A percentile compares a stretch with the other conserved stretches of the same genome.
phyloP scores from a whole-genome alignment of 1,140 invertebrate genomes.

The Amphibalanus amphitrite region DNA sequence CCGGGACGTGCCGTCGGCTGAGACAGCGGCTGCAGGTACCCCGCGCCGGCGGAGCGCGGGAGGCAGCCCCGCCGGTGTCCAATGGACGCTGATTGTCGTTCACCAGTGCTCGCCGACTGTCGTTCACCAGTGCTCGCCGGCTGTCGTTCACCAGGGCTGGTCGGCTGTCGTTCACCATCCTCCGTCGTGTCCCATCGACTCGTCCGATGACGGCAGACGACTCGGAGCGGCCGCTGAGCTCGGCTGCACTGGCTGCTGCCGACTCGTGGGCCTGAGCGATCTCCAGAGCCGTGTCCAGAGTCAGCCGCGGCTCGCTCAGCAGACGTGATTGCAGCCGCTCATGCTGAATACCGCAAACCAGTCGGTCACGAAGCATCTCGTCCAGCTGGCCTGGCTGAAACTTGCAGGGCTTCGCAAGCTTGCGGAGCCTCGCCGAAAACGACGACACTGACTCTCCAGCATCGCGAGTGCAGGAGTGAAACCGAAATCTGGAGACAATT shows the following conservation, averaged over 20 bases:
- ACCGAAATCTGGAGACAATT: not conserved
- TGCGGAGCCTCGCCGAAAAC: not conserved
- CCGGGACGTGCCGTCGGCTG: not conserved
- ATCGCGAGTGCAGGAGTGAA: not conserved
- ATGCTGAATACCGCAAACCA: not conserved
- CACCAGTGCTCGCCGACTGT: not conserved
- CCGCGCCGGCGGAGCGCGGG: too few species aligned
- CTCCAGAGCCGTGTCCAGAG: not conserved
- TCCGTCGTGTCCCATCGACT: not conserved
- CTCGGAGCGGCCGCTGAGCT: not conserved
- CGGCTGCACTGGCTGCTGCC: not conserved
- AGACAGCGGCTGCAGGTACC: not conserved
- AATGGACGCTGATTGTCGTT: too few species aligned
- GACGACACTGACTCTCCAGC: not conserved
- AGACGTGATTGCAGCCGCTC: not conserved
- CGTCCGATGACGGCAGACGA: too few species aligned
- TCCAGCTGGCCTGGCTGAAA: not conserved
- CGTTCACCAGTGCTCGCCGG: not conserved
- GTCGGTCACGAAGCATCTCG: not conserved
- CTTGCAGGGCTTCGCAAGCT: not conserved
- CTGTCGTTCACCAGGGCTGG: not conserved
- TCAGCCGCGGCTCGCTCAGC: not conserved
- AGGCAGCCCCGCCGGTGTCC: too few species aligned
- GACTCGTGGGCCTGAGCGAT: not conserved
- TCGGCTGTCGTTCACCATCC: too few species aligned